phyloP scores from a whole-genome alignment of 2,888 invertebrate genomes.

The Colostygia pectinataria region DNA sequence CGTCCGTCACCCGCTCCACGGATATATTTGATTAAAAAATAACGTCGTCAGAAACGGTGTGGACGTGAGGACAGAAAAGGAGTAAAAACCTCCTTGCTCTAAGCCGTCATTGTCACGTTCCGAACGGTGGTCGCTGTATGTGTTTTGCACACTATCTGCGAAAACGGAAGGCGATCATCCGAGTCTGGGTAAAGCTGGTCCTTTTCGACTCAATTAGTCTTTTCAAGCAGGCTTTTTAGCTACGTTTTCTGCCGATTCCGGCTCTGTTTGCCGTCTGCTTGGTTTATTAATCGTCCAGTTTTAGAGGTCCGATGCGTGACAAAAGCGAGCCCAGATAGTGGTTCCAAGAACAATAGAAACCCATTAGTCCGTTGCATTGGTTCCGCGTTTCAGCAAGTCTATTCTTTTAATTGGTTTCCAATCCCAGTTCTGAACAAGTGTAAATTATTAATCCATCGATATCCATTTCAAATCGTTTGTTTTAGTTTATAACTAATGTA shows the following conservation, averaged over 20 bases:
- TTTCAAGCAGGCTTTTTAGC: constrained; percentile 39
- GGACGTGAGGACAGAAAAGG: constrained; percentile 66
- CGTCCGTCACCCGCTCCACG: constrained; percentile 79
- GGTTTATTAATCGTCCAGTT: constrained; percentile 71
- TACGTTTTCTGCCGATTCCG: constrained; percentile 23
- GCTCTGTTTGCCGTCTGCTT: constrained; percentile 56
- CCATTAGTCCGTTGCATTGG: constrained; percentile 57
- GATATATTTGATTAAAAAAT: constrained; percentile 85
- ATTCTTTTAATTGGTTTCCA: constrained; percentile 69
- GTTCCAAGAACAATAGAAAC: constrained; percentile 69
- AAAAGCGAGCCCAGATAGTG: constrained; percentile 71
- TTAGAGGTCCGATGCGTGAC: constrained; percentile 63
- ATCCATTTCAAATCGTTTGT: constrained; percentile 12
- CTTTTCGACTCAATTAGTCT: constrained; percentile 37
- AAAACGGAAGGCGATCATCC: constrained; percentile 53
- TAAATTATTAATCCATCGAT: constrained; percentile 23
- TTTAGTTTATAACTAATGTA: constrained; percentile 3
- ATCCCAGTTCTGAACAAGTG: constrained; percentile 38
- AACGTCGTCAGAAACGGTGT: constrained; percentile 81
- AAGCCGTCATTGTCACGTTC: constrained; percentile 79
- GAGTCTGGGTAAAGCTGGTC: constrained; percentile 40
- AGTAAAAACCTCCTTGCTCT: constrained; percentile 70
- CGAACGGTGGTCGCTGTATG: constrained; percentile 53
- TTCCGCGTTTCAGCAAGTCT: constrained; percentile 45
- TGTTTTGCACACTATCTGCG: constrained; percentile 70